A percentile compares a stretch with the other conserved stretches of the same genome.
These are phyloP conservation scores for Furcula furcula DNA, from an alignment of 2,888 invertebrate species.

Conservation along the genomic window DNA sequence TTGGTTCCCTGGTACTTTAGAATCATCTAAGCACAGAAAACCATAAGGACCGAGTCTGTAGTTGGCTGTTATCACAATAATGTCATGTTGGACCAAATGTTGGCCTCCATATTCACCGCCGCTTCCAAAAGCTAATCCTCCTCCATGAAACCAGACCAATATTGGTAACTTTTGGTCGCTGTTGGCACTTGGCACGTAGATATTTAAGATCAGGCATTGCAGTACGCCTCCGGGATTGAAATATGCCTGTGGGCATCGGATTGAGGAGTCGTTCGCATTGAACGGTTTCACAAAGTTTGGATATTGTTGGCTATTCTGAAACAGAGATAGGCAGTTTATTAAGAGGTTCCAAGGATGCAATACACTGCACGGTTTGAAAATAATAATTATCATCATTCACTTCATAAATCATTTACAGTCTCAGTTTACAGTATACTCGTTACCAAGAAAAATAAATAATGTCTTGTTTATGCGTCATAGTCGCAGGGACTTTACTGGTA, in stretches of 20 bases:
- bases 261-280: constrained; percentile 39
- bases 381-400: too few species aligned
- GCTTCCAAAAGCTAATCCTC: constrained; percentile 48
- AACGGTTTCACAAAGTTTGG: constrained; percentile 42
- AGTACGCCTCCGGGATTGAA: constrained; percentile 27
- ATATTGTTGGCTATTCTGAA: constrained; percentile 35
- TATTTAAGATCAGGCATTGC: constrained; percentile 44
- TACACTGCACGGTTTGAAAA: too few species aligned
- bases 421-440: too few species aligned
- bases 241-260: constrained; percentile 43
- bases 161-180: constrained; percentile 38
- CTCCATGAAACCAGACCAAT: constrained; percentile 63
- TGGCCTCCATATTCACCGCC: constrained; percentile 46
- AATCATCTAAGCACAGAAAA: constrained; percentile 53
- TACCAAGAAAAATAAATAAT: too few species aligned
- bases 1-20: constrained; percentile 48
- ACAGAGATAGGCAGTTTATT: constrained; percentile 3
- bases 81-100: constrained; percentile 43
- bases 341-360: too few species aligned
- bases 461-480: too few species aligned
- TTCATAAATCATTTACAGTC: too few species aligned
- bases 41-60: constrained; percentile 63
- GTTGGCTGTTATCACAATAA: constrained; percentile 49
- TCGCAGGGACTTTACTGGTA: too few species aligned
- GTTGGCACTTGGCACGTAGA: constrained; percentile 37